These are phyloP conservation scores for Heliangelus exortis DNA, from an alignment of 2,797 vertebrate genomes.

Conservation along the genomic window DNA sequence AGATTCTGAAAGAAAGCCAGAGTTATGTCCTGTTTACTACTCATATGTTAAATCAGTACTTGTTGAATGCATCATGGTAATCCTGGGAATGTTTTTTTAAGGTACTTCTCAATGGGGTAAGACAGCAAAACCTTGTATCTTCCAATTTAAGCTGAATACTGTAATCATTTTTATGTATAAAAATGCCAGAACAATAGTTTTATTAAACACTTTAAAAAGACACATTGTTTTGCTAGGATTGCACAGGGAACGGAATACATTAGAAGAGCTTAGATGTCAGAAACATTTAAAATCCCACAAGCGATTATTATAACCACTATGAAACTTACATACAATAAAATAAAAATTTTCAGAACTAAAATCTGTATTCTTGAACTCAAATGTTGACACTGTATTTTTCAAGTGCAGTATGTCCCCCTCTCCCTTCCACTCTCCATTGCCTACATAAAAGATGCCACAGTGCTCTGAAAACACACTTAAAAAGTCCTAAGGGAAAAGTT, in stretches of 20 bases:
- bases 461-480: conserved; percentile 66
- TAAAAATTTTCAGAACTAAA: conserved; percentile 50
- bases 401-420: conserved; percentile 4
- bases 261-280: conserved; percentile 2
- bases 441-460: conserved; percentile 68
- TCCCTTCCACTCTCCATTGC: not conserved
- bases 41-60: not conserved
- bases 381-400: conserved; percentile 42
- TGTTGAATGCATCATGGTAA: not conserved
- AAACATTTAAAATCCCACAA: conserved; percentile 28
- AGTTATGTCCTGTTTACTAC: not conserved
- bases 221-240: not conserved
- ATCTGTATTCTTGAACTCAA: conserved; percentile 50
- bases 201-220: not conserved
- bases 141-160: not conserved
- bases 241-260: not conserved
- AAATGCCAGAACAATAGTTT: not conserved
- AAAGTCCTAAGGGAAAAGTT: conserved; percentile 78
- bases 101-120: not conserved
- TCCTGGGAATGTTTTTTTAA: not conserved
- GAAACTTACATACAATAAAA: conserved; percentile 51
- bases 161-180: not conserved
- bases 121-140: not conserved
- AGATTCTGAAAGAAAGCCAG: not conserved
- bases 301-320: conserved; percentile 26